Percentiles rank a stretch among this genome's conserved stretches.
These are phyloP conservation scores for Calameuta idolon DNA, from an alignment of 2,888 invertebrate species.

Conservation along the genomic window DNA sequence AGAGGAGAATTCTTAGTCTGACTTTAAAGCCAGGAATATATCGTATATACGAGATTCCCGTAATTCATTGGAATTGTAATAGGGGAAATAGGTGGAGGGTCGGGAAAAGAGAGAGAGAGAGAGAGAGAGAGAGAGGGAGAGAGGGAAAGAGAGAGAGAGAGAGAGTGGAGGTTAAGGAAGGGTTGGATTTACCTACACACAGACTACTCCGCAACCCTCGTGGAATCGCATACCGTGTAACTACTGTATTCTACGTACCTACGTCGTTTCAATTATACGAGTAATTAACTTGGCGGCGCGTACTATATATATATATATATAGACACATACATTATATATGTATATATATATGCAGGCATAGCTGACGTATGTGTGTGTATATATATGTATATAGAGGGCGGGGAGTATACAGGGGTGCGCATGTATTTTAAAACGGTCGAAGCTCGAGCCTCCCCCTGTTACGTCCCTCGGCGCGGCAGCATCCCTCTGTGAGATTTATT, in stretches of 20 bases:
- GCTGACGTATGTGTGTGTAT: neutral
- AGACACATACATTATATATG: neutral
- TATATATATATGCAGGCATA: neutral
- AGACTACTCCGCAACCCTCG: neutral
- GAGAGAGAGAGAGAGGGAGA: neutral
- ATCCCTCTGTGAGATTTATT: neutral
- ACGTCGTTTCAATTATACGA: constrained; percentile 61
- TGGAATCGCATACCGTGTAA: constrained; percentile 24
- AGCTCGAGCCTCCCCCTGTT: neutral
- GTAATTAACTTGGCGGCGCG: constrained; percentile 7
- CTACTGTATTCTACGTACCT: constrained; percentile 44
- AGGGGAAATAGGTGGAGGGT: neutral
- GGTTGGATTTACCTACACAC: constrained; percentile 6
- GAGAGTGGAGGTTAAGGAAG: neutral
- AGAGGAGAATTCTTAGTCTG: neutral
- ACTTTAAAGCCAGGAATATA: neutral
- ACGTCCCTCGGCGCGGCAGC: neutral
- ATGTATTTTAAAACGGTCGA: neutral
- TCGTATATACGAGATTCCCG: neutral
- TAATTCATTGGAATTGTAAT: neutral
- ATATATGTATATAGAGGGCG: neutral
- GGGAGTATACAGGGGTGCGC: neutral
- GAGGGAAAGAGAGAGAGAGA: neutral
- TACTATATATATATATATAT: constrained; percentile 5
- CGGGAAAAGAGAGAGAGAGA: neutral